phyloP scores from a whole-genome alignment of 2,797 vertebrate genomes.

The Acropternis orthonyx region DNA sequence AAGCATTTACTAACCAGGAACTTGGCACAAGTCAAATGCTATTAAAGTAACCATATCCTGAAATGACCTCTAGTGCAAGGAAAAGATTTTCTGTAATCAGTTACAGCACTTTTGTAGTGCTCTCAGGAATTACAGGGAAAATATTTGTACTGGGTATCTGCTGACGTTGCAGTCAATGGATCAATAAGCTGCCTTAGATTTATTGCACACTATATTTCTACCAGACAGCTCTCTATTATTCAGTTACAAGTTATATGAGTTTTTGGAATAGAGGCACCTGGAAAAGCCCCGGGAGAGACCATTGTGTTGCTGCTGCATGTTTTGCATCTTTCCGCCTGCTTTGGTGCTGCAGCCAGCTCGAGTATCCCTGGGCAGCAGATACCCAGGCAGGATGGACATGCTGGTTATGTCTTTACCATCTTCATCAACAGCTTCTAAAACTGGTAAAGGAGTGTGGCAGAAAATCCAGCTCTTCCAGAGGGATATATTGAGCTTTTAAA shows the following conservation, averaged over 20 bases:
- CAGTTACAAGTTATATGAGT: background rate
- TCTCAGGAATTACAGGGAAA: background rate
- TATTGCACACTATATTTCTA: background rate
- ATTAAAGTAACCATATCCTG: constrained; percentile 66
- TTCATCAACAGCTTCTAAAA: background rate
- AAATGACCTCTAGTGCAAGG: constrained; percentile 69
- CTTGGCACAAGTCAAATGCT: constrained; percentile 55
- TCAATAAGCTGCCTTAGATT: background rate
- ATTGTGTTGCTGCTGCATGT: background rate
- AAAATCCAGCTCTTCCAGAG: background rate
- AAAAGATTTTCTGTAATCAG: constrained; percentile 39
- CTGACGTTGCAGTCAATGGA: background rate
- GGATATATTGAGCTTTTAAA: background rate
- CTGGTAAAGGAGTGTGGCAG: background rate
- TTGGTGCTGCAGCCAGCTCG: background rate
- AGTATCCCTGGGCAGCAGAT: background rate
- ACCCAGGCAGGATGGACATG: background rate
- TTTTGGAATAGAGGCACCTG: background rate
- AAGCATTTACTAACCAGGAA: constrained; percentile 73
- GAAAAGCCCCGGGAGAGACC: background rate
- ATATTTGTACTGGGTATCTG: background rate
- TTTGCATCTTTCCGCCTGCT: background rate
- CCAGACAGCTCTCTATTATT: background rate
- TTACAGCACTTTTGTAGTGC: constrained; percentile 32
- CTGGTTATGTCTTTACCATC: background rate